Conservation (phyloP, 2,797 vertebrate genomes). For the Pyrocephalus nanus region DNA sequence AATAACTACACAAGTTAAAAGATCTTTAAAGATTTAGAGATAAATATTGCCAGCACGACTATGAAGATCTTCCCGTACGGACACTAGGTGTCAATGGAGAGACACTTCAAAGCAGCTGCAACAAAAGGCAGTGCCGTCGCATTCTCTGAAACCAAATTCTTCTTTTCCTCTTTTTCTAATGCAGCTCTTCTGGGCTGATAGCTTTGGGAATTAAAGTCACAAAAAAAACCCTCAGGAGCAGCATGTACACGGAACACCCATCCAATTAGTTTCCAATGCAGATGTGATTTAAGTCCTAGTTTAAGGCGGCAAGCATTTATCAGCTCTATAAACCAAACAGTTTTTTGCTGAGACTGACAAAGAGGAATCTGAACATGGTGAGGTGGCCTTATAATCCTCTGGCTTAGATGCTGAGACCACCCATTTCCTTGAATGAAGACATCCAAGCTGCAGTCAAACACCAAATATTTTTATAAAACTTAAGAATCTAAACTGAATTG, state of each 20-base stretch:
- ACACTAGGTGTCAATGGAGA: conserved; percentile 70
- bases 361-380: not conserved
- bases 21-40: not conserved
- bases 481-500: not conserved
- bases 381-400: not conserved
- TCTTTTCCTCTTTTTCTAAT: not conserved
- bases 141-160: not conserved
- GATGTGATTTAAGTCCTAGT: not conserved
- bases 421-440: not conserved
- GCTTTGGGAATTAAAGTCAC: not conserved
- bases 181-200: not conserved
- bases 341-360: not conserved
- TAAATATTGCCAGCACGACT: not conserved
- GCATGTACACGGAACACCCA: not conserved
- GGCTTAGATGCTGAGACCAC: not conserved
- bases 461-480: not conserved
- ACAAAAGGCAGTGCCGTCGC: not conserved
- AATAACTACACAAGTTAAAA: not conserved
- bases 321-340: not conserved
- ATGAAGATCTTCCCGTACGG: not conserved
- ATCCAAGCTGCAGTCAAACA: not conserved
- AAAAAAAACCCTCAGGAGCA: not conserved
- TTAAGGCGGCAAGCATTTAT: not conserved
- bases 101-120: conserved; percentile 25
- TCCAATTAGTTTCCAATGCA: not conserved